Percentiles rank a stretch among this genome's conserved stretches.
These are phyloP conservation scores for Myrmophylax atrothorax DNA, from an alignment of 2,113 vertebrate genomes.

Conservation along the genomic window DNA sequence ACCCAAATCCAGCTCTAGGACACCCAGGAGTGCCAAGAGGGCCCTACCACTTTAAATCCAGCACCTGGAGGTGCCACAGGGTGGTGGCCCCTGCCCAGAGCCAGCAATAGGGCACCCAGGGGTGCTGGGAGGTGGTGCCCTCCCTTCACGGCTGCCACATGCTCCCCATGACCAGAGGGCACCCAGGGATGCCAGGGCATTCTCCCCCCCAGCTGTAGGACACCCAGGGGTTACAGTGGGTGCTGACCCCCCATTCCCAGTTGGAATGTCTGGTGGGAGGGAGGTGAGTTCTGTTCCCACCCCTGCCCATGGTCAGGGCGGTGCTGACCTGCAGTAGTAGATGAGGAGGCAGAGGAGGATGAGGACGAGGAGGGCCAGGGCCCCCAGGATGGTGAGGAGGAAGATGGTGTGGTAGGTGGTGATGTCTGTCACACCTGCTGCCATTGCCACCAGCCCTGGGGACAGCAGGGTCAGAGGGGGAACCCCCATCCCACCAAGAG, in stretches of 20 bases:
- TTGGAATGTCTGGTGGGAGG: rapidly evolving
- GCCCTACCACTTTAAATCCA: background rate
- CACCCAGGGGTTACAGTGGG: background rate
- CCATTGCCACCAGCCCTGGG: constrained; percentile 83
- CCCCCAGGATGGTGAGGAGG: constrained; percentile 92
- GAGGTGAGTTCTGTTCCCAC: background rate
- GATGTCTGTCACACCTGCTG: constrained; percentile 89
- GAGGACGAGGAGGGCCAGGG: constrained; percentile 90
- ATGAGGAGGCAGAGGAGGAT: constrained; percentile 93
- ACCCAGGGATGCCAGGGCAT: background rate
- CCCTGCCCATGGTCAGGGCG: background rate
- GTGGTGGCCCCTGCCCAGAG: background rate
- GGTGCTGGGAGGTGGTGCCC: background rate
- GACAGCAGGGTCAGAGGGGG: background rate
- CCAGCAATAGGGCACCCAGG: background rate
- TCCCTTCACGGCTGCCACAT: background rate
- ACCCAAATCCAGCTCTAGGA: background rate
- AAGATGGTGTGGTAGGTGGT: constrained; percentile 96
- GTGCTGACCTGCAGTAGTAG: constrained; percentile 95
- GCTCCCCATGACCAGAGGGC: background rate
- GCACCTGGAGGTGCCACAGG: background rate
- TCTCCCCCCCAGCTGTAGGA: too few species aligned
- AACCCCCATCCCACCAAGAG: background rate
- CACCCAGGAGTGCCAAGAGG: background rate
- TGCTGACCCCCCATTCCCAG: background rate